Conservation (phyloP, 2,113 vertebrate genomes). For the Rhabdomys dilectus region DNA sequence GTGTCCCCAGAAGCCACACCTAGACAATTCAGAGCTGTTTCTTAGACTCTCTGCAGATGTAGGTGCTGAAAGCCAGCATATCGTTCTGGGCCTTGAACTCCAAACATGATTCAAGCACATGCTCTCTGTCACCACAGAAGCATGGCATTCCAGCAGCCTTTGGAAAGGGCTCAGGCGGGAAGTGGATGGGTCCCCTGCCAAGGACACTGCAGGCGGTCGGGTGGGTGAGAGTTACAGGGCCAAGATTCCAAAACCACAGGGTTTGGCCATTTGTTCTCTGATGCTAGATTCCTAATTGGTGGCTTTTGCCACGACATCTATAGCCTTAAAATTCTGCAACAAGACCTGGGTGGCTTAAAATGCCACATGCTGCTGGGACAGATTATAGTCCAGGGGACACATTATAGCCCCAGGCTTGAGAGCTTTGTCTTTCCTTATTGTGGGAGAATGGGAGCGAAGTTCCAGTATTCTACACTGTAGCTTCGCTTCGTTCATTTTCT, state of each 20-base stretch:
- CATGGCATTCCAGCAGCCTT: conserved; percentile 11
- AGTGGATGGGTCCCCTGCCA: not conserved
- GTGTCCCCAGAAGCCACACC: conserved; percentile 38
- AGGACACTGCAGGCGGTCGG: not conserved
- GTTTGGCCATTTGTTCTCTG: not conserved
- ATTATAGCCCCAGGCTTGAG: not conserved
- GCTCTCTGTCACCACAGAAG: not conserved
- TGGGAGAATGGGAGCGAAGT: not conserved
- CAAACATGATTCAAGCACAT: not conserved
- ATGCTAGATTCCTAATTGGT: not conserved
- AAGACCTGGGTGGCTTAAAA: not conserved
- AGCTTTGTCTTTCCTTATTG: not conserved
- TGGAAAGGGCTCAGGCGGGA: not conserved
- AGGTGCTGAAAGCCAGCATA: not conserved
- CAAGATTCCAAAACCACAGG: not conserved
- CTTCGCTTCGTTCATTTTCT: conserved; percentile 51
- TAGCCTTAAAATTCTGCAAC: not conserved
- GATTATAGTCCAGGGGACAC: not conserved
- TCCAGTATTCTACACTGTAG: not conserved
- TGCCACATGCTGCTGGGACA: not conserved
- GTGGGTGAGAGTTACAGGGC: not conserved
- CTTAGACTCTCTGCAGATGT: conserved; percentile 61
- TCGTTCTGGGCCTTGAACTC: conserved; percentile 14
- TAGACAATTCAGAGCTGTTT: conserved; percentile 77
- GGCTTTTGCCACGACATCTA: accelerated